Base-by-base conservation (phyloP, 2,888 invertebrate species). In the Pocota personata region DNA sequence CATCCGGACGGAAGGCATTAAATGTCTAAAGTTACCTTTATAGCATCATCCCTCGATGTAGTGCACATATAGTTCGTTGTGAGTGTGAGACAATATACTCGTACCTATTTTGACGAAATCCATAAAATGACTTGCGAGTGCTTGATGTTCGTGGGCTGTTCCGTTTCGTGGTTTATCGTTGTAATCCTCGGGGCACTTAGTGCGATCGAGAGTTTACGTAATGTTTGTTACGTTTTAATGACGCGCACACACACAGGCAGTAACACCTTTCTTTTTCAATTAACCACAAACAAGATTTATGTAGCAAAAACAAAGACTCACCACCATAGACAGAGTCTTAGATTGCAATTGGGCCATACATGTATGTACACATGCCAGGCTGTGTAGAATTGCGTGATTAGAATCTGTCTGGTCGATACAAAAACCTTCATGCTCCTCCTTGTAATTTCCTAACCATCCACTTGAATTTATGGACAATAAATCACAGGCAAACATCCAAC, bases 401-500 rank as follows among this genome's bases (percentile, higher is more conserved):
- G 84, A 75, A 80, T 84, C 79, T 76, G 84, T 80, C 84, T 75
- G 84, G 80, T 60, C 75, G 75, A 75, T 76, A 76, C 58, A 40
- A 19, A 14, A 48, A 48, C 64, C 69, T 62, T 19, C 52, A 30
- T 35, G 79, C 48, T 75, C 50, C 62, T 71, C 43, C 52, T 71
- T 62, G 75, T 76, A 84, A 84, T 84, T 84, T 84, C 79, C 80
- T 75, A 58, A 66, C 64, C 75, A 80, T 84, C 75, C 75, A 79
- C 84, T 71, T 71, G 72, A 80, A 84, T 84, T 84, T 84, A 84
- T 84, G 84, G 64, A 84, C 71, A 80, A 84, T 84, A 84, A 84
- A 84, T 84, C 84, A 84, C 75, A 57, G 48, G 55, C 66, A 84
- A 80, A 76, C 75, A 76, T 75, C 52, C 66, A 72, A 46, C 77